Base-by-base conservation (phyloP, 2,888 invertebrate genomes). In the Capitulum mitella region DNA sequence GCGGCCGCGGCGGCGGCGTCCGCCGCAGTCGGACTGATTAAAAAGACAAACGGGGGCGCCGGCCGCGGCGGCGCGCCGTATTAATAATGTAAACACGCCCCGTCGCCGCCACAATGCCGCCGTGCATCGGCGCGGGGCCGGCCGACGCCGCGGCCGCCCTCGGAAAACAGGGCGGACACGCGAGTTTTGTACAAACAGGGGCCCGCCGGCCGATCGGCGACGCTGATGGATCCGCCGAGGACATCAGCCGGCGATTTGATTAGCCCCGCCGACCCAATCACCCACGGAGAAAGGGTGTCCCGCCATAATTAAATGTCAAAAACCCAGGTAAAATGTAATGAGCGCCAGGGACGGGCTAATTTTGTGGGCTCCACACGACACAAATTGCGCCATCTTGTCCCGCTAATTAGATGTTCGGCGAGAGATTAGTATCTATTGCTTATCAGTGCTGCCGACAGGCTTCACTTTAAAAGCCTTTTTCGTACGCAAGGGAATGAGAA, bases 261-360 rank as follows among this genome's bases (percentile, higher is more conserved):
- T 16, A 64, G 64, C 32, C 64, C 3, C 64, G 34, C 10, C 70
- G 26, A 26, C 22, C 70, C 70, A 37, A 58, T 58, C 58, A 58
- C 10, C n/a, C 22, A 10, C 58, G 37, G 37, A 37, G 70, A 70
- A 70, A 70, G 70, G 70, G 70, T 37, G 40, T n/a, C 70, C 26
- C 70, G 70, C 37, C 37, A 26, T 70, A 70, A 70, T 70, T 29
- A 70, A 70, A 70, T 70, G 70, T 70, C 70, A 70, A 70, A 70
- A 70, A 19, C 37, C n/a, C 70, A 26, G 70, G 26, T 29, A 37
- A 26, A 22, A 40, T 26, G 22, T 70, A 40, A 70, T 70, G 70
- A 70, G 40, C 22, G n/a, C 26, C 29, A 26, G n/a, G n/a, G 58
- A 22, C 37, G n/a, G 37, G 37, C 70, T 70, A 40, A 70, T 70